Evolutionary conservation across 1,140 invertebrate species (phyloP), one percentile per base, ranked within the genome.

Genomic region (Papilio dardanus): DNA sequence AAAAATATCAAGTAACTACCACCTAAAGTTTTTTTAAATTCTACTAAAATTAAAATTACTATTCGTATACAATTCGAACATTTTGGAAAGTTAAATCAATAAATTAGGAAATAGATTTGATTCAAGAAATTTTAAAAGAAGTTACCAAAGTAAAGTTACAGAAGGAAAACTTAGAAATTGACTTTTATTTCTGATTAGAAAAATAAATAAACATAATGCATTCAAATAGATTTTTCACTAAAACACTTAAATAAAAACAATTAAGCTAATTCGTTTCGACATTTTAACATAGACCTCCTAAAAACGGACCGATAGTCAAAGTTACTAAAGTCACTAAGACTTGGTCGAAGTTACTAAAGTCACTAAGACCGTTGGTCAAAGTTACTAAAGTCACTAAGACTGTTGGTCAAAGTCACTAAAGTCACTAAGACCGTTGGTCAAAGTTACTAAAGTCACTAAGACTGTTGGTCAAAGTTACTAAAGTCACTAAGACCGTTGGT

Each of bases 281-380:
- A 24, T 10, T 54, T 21, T 24, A 21, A 24, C 1, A 24, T 10
- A 54, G 7, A 24, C 50, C 10, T 54, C 21, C 19, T 10, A 14
- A 10, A 12, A 2, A 12, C 10, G 94, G 95, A 19, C 94, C 96
- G 35, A 7, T 10, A 2, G 37, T 40, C 31, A 33, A 33, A 33
- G 31, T 37, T 37, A 37, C 37, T 12, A 37, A 37, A 37, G 10
- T 37, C 37, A 37, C 37, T 37, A 10, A 10, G 42, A 46, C 42
- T 10, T 10, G 10, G 7, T 37, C 37, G 12, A 37, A 37, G 37
- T 37, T 37, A 37, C 37, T 12, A 33, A 33, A 37, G 37, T 37
- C 37, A 37, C 37, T 37, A 1, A 19, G 16, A 21, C 37, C 37
- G 8, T 5, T 40, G 7, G 37, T 40, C 31, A 33, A 33, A 33